A percentile compares a stretch with the other conserved stretches of the same genome.
Evolutionary conservation across 2,888 invertebrate species (phyloP).

Genomic region (Scaptodrosophila latifasciaeformis): DNA sequence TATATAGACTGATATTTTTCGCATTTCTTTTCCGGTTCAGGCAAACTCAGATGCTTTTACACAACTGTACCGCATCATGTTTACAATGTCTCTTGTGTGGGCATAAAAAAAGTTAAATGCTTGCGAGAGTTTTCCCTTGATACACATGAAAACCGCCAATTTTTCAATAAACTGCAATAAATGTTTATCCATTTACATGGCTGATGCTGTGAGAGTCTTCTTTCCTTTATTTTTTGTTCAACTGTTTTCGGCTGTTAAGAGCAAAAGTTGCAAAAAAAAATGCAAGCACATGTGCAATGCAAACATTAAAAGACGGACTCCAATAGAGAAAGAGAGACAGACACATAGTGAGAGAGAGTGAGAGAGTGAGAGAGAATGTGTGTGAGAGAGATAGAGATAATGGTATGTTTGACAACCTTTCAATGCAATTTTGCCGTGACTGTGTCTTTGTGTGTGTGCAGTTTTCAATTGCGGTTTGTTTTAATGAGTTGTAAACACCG

Average conservation of each 20-base stretch:
- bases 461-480: neutral
- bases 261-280: slow-evolving; percentile 18
- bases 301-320: neutral
- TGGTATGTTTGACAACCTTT: neutral
- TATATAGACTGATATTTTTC: too few species aligned
- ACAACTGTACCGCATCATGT: slow-evolving; percentile 29
- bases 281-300: neutral
- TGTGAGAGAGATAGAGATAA: neutral
- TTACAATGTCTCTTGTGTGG: slow-evolving; percentile 47
- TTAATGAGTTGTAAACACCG: slow-evolving; percentile 43
- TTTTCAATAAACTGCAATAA: slow-evolving; percentile 69
- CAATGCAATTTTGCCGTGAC: neutral
- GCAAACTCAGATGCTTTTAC: neutral
- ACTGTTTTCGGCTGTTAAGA: slow-evolving; percentile 29
- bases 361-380: neutral
- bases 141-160: slow-evolving; percentile 57
- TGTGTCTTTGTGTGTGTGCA: slow-evolving; percentile 2
- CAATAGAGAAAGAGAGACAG: neutral
- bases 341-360: neutral
- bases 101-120: slow-evolving; percentile 50
- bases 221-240: neutral
- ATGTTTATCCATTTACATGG: slow-evolving; percentile 66
- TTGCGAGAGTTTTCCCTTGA: slow-evolving; percentile 12
- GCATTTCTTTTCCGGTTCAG: too few species aligned
- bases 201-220: slow-evolving; percentile 28